Evolutionary conservation across 2,113 vertebrate genomes (phyloP).

Genomic region (Globicephala melas): DNA sequence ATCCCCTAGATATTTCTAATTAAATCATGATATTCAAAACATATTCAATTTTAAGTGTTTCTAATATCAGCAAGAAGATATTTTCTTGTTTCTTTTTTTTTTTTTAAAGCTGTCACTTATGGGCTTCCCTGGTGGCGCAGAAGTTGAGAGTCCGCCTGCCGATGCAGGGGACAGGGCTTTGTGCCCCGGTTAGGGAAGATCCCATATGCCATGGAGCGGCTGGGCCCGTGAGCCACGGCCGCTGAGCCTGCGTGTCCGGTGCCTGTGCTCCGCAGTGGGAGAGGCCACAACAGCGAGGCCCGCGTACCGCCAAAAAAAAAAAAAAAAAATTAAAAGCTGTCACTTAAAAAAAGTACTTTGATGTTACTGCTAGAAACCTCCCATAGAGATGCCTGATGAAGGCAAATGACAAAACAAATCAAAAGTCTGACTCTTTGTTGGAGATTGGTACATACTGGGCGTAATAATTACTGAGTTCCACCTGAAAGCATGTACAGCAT

Average conservation of each 20-base stretch:
- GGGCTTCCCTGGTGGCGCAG: too few relatives aligned
- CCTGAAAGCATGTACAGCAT: background rate
- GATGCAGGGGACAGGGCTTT: too few relatives aligned
- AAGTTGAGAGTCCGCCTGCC: too few relatives aligned
- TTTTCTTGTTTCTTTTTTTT: slow-evolving; percentile 38
- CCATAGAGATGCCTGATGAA: background rate
- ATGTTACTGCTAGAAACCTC: background rate
- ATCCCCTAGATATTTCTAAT: background rate
- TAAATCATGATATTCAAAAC: slow-evolving; percentile 41
- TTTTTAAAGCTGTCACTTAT: background rate
- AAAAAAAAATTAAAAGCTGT: background rate
- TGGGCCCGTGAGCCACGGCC: too few relatives aligned
- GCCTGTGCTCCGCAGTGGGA: too few relatives aligned
- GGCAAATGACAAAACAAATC: background rate
- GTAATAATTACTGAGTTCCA: slow-evolving; percentile 4
- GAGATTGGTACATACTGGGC: background rate
- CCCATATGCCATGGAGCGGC: too few relatives aligned
- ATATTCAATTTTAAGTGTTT: slow-evolving; percentile 60
- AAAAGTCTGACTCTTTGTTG: slow-evolving; percentile 8
- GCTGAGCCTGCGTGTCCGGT: too few relatives aligned
- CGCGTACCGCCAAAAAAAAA: too few relatives aligned
- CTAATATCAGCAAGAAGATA: background rate
- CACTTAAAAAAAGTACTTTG: background rate
- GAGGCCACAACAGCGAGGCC: too few relatives aligned
- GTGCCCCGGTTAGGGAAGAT: too few relatives aligned